phyloP scores from a whole-genome alignment of 2,113 vertebrate genomes.

The Eptatretus burgeri region DNA sequence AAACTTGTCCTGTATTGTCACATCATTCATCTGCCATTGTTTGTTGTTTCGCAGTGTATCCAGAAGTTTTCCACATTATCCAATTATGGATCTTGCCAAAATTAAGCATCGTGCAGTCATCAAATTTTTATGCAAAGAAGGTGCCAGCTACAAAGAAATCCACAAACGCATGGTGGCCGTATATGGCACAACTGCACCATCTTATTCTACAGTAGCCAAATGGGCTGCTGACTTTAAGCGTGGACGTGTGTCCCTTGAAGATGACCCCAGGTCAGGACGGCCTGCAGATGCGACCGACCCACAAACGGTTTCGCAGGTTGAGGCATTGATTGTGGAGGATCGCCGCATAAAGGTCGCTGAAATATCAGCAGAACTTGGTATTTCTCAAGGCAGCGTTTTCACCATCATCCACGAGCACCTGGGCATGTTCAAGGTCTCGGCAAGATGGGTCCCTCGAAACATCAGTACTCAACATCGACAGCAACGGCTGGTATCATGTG shows the following conservation, averaged over 20 bases:
- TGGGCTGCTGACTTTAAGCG: neutral
- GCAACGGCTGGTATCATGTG: no score
- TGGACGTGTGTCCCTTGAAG: neutral
- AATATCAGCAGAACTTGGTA: neutral
- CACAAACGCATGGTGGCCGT: constrained; percentile 4
- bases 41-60: no score
- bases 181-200: neutral
- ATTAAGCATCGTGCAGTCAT: constrained; percentile 2
- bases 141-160: neutral
- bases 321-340: neutral
- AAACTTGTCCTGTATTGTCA: no score
- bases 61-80: no score
- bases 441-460: neutral
- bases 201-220: neutral
- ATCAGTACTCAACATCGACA: no score
- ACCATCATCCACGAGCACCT: constrained; percentile 7
- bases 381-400: constrained; percentile 4
- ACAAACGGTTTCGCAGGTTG: neutral
- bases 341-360: constrained; percentile 2
- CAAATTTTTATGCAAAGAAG: constrained; percentile 2
- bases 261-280: constrained; percentile 3
- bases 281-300: neutral
- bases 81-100: neutral
- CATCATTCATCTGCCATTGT: no score
- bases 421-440: constrained; percentile 2